phyloP scores from a whole-genome alignment of 35 echinoderm and acorn worm genomes.

The Lytechinus variegatus region DNA sequence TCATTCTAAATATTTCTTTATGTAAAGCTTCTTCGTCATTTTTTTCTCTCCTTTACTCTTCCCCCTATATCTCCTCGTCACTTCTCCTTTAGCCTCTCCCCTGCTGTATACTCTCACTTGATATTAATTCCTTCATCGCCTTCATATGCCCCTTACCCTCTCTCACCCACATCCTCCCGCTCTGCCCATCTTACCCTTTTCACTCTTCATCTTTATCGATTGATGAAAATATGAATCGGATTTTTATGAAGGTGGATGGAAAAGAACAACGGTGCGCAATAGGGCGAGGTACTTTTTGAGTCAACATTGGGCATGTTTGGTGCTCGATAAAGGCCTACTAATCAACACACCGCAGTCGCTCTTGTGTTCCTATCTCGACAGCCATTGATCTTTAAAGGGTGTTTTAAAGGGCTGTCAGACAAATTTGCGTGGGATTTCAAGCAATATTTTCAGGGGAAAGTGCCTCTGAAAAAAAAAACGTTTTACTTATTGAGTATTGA shows the following conservation, averaged over 20 bases:
- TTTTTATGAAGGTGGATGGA: constrained; percentile 48
- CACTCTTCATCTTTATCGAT: constrained; percentile 29
- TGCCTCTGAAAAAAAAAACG: no score
- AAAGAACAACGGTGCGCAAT: constrained; percentile 46
- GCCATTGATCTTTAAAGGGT: constrained; percentile 2
- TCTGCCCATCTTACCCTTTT: neutral
- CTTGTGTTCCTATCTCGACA: constrained; percentile 1
- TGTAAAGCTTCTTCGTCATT: neutral
- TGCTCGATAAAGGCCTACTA: constrained; percentile 39
- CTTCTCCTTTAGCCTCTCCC: neutral
- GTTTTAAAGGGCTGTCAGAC: neutral
- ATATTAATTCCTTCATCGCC: neutral
- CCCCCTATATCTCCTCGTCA: neutral
- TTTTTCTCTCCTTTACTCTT: neutral
- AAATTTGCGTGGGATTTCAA: neutral
- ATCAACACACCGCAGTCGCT: constrained; percentile 21
- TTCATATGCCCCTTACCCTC: neutral
- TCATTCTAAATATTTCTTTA: no score
- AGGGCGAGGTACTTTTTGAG: constrained; percentile 53
- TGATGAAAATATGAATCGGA: constrained; percentile 53
- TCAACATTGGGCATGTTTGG: neutral
- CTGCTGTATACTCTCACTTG: no score
- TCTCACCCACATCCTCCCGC: neutral
- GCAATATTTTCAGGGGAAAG: neutral
- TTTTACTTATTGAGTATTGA: no score